Base-by-base conservation (phyloP, 37 sponge, comb jelly and placozoan genomes). In the Geodia barretti region DNA sequence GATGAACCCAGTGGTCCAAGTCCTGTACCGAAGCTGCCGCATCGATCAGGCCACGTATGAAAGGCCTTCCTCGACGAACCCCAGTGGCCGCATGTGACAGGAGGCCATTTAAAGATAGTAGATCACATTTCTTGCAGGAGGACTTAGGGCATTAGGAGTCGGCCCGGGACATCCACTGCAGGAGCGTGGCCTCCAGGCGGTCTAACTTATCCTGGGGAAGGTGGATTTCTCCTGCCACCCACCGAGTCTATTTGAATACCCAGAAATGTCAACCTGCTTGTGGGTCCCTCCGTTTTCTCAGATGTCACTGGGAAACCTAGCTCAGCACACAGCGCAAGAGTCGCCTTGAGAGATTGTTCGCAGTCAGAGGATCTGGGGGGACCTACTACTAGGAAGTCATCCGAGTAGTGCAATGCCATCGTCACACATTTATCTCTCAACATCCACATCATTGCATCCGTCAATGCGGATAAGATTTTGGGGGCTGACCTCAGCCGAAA, bases 231-330 rank as follows among this genome's bases (percentile, higher is more conserved):
- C 39, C 43, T 58, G n/a, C n/a, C n/a, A n/a, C 25, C 36, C 1
- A 34, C 54, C 1, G 82, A 75, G 83, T 81, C 88, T 11, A 87
- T 60, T 11, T 41, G 24, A n/a, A 87, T 82, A 4, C 78, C 84
- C 2, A 83, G 37, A 34, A 86, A 69, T n/a, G 73, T 54, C 2
- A 86, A 19, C 28, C 21, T 14, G 59, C 79, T 24, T 36, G 74
- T 71, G 29, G 89, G 89, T 4, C 89, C 83, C 8, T 74, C 83
- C 64, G n/a, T 26, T 37, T 88, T 88, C 24, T 88, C 74, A 19
- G 35, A 0, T 7, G 89, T 84, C 23, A 82, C 39, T 3, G 89
- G 89, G 23, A 83, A 63, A 2, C 79, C 79, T 60, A 88, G 62
- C 31, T 59, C 39, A 4, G 40, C 23, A 59, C 88, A 87, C 19